Conservation (phyloP, 2,797 vertebrate species). For the Anguilla pacifica region DNA sequence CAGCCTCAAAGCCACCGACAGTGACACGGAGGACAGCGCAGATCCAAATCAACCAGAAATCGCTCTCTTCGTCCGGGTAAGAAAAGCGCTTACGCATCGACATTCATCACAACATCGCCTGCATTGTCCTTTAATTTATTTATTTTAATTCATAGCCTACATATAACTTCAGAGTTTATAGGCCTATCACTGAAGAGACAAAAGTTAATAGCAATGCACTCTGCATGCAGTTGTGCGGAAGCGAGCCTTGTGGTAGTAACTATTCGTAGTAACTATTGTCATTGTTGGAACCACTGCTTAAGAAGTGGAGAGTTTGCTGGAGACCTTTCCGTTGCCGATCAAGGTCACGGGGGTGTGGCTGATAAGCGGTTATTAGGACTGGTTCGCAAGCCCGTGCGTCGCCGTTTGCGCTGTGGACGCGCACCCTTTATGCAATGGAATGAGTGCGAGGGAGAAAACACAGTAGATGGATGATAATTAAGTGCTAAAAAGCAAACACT, state of each 20-base stretch:
- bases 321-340: background rate
- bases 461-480: background rate
- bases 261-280: background rate
- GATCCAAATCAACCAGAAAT: slow-evolving; percentile 64
- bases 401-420: slow-evolving; percentile 8
- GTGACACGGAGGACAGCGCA: slow-evolving; percentile 30
- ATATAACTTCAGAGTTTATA: too few relatives aligned
- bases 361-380: slow-evolving; percentile 14
- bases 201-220: background rate
- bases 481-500: background rate
- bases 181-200: background rate
- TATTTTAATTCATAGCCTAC: too few relatives aligned
- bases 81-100: background rate
- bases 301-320: background rate
- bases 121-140: too few relatives aligned
- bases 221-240: background rate
- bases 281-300: background rate
- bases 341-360: slow-evolving; percentile 50
- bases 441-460: background rate
- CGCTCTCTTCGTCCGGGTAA: slow-evolving; percentile 74
- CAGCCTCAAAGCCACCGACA: slow-evolving; percentile 60
- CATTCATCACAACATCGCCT: background rate
- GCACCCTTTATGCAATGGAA: background rate
- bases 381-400: background rate
- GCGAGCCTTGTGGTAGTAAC: background rate